Base-by-base conservation (phyloP, 1,140 invertebrate genomes). In the Sipha flava region DNA sequence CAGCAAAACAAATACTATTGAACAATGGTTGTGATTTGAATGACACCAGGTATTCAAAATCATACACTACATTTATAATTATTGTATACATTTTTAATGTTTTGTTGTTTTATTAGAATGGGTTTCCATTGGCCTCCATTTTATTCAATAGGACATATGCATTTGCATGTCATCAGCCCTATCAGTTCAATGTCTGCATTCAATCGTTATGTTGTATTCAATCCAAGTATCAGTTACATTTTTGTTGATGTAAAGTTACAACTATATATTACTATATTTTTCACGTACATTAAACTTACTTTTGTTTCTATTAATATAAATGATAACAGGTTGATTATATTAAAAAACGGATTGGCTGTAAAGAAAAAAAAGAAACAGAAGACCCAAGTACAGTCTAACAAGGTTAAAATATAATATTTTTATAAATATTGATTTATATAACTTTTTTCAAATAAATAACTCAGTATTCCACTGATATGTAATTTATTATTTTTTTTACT, bases 101-200 rank as follows among this genome's bases (percentile, higher is more conserved):
- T 26, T 68, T 68, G 40, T 54, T 75, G 64, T 64, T 54, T 62
- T 82, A 81, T 37, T 4, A 88, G 92, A 54, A 89, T 93, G 64
- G 95, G 95, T 1, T 97, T 96, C 85, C 95, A 97, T 84, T 93
- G 93, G 91, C 94, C 95, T 26, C 95, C 95, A 0, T 97, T 96
- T 85, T 91, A 92, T 66, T 91, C 90, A 9, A 89, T 98, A 0
- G 85, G 87, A 68, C 95, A 98, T 86, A 87, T 97, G 3, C 95
- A 97, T 86, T 86, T 98, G 45, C 95, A 98, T 82, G 89, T 92
- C 0, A 96, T 98, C 80, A 91, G 91, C 3, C 94, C 95, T 3
- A 87, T 89, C 14, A 88, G 88, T n/a, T 86, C 91, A 82, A 95
- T 97, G 91, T 87, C 88, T 0, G 90, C 2, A 21, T 57, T 54